Percentiles rank a stretch among this genome's conserved stretches.
phyloP scores from a whole-genome alignment of 2,797 vertebrate genomes.

The Mus minutoides region DNA sequence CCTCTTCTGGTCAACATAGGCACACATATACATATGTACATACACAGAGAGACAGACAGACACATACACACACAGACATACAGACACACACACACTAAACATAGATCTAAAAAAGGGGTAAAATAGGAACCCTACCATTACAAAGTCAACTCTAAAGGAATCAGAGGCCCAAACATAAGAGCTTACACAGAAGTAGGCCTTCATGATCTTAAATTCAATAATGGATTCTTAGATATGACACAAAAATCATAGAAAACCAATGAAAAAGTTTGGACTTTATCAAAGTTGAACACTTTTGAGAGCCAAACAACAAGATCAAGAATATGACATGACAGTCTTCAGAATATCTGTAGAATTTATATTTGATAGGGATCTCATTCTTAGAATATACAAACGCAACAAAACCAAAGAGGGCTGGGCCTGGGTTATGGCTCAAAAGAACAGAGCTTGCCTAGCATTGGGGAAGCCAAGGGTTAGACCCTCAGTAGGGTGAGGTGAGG shows the following conservation, averaged over 20 bases:
- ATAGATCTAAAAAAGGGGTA: not conserved
- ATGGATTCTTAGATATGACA: slow-evolving; percentile 22
- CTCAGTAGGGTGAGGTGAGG: not conserved
- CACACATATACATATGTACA: not conserved
- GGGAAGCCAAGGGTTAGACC: not conserved
- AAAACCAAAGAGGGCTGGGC: not conserved
- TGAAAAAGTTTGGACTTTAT: slow-evolving; percentile 48
- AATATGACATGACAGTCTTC: not conserved
- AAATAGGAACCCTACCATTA: not conserved
- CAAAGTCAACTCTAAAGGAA: slow-evolving; percentile 59
- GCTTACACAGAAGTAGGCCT: slow-evolving; percentile 6
- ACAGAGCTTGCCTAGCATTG: not conserved
- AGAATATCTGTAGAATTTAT: not conserved
- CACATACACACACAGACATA: not conserved
- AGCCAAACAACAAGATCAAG: not conserved
- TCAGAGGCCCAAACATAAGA: slow-evolving; percentile 58
- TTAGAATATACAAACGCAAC: not conserved
- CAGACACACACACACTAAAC: not conserved
- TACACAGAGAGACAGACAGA: not conserved
- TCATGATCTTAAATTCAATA: slow-evolving; percentile 33
- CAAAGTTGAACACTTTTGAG: slow-evolving; percentile 4
- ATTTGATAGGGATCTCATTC: not conserved
- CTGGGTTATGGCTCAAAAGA: not conserved
- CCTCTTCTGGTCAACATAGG: not conserved
- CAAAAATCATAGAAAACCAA: slow-evolving; percentile 41